Conservation (phyloP, 2,113 vertebrate species). For the Jaculus jaculus region DNA sequence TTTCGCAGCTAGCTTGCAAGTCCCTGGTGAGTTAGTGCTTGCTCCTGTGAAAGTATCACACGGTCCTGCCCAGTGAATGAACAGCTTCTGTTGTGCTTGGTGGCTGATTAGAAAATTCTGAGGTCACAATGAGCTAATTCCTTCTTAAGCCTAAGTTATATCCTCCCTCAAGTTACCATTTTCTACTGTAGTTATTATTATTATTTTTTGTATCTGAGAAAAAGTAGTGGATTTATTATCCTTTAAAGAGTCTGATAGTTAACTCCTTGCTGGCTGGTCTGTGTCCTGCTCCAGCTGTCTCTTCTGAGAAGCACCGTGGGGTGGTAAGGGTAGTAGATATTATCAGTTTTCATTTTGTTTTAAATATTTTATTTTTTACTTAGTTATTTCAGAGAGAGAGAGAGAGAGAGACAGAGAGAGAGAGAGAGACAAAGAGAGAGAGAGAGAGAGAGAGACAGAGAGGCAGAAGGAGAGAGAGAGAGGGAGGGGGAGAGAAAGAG, state of each 20-base stretch:
- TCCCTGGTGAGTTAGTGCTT: not conserved
- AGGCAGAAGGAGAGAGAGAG: no score
- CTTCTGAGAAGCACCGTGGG: not conserved
- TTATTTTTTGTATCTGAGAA: conserved; percentile 32
- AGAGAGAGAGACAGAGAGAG: no score
- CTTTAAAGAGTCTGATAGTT: not conserved
- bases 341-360: not conserved
- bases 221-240: not conserved
- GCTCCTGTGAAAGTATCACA: not conserved
- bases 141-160: not conserved
- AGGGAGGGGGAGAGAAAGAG: no score
- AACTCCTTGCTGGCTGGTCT: not conserved
- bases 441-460: no score
- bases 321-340: not conserved
- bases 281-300: not conserved
- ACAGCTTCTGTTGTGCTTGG: not conserved
- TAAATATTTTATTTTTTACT: no score
- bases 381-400: no score
- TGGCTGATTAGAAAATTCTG: not conserved
- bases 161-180: not conserved
- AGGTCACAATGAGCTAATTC: not conserved
- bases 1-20: not conserved
- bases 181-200: not conserved
- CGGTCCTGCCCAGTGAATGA: not conserved
- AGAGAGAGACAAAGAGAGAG: no score